Conservation (phyloP, 2,797 vertebrate genomes). For the Arrhamphus sclerolepis region DNA sequence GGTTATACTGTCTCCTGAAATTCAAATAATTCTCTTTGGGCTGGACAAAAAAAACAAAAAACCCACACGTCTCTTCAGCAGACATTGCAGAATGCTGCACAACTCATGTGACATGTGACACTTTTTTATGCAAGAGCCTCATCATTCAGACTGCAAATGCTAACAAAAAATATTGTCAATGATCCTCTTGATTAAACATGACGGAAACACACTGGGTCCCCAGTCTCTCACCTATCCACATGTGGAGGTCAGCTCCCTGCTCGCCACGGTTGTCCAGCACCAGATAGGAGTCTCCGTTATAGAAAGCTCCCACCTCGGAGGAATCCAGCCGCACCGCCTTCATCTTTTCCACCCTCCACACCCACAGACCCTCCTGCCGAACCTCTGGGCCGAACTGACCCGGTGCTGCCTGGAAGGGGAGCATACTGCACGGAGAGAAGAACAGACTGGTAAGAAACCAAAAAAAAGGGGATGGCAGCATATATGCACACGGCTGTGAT, state of each 20-base stretch:
- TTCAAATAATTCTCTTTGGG: not conserved
- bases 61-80: too few relatives aligned
- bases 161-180: too few relatives aligned
- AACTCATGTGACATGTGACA: not conserved
- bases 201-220: not conserved
- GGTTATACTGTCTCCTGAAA: not conserved
- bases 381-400: conserved; percentile 79
- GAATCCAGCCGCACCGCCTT: conserved; percentile 79
- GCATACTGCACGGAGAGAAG: conserved; percentile 72
- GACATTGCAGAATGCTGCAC: too few relatives aligned
- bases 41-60: too few relatives aligned
- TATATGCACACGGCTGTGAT: not conserved
- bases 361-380: conserved; percentile 75
- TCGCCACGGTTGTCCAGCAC: conserved; percentile 84
- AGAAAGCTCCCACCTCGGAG: conserved; percentile 85
- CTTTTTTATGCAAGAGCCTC: not conserved
- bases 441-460: not conserved
- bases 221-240: conserved; percentile 87
- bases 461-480: not conserved
- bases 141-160: not conserved
- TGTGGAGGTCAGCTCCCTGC: conserved; percentile 83
- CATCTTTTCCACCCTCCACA: conserved; percentile 92
- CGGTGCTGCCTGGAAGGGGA: conserved; percentile 69
- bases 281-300: conserved; percentile 89
- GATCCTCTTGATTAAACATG: too few relatives aligned